phyloP scores from a whole-genome alignment of 2,113 vertebrate species.

The Vulpes ferrilata region DNA sequence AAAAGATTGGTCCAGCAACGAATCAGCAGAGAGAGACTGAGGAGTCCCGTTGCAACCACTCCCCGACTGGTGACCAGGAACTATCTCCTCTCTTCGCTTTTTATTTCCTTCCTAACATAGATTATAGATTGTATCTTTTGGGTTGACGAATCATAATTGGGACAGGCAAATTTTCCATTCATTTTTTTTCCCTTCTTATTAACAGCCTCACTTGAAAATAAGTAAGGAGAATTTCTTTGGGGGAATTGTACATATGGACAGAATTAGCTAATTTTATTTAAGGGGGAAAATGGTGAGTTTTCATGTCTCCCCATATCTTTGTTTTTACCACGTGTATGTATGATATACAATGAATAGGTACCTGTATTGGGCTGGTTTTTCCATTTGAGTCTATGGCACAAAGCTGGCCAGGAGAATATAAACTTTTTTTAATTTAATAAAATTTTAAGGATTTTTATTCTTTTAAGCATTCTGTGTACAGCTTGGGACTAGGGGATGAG shows the following conservation, averaged over 20 bases:
- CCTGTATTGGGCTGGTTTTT: not conserved
- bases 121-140: not conserved
- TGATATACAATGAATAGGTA: not conserved
- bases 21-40: not conserved
- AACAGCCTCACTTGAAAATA: conserved; percentile 46
- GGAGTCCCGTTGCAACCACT: not conserved
- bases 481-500: not conserved
- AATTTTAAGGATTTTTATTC: not conserved
- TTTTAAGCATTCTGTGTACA: not conserved
- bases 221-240: not conserved
- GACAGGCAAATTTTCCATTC: not conserved
- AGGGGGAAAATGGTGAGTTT: not conserved
- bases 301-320: not conserved
- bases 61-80: not conserved
- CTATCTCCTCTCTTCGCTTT: not conserved
- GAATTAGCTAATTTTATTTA: not conserved
- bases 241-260: not conserved
- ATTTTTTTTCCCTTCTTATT: not conserved
- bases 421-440: not conserved
- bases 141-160: not conserved
- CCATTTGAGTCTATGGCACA: not conserved
- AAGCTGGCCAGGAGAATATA: not conserved
- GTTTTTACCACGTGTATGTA: not conserved
- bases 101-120: not conserved
- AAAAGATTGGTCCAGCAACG: not conserved